Conservation (phyloP, 2,888 invertebrate genomes). For the Glyphotaelius pellucidus region DNA sequence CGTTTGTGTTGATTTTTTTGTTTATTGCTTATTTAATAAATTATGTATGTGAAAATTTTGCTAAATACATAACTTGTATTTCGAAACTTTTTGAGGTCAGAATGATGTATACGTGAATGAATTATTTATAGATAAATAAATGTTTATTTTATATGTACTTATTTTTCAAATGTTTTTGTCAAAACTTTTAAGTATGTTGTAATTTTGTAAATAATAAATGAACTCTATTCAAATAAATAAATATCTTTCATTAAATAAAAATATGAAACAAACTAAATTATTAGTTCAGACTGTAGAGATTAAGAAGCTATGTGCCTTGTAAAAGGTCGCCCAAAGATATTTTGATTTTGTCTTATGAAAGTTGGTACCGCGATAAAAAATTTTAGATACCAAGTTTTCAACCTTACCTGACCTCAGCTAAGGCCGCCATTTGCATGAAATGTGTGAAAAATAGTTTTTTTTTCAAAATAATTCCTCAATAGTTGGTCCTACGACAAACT, state of each 20-base stretch:
- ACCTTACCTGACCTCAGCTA: too few species aligned
- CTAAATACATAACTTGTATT: too few species aligned
- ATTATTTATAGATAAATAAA: background rate
- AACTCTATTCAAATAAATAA: background rate
- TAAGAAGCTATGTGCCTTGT: too few species aligned
- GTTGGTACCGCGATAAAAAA: too few species aligned
- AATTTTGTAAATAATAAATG: background rate
- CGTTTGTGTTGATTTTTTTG: background rate
- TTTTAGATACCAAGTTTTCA: too few species aligned
- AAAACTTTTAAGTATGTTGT: background rate
- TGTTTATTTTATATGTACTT: background rate
- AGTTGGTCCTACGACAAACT: too few species aligned
- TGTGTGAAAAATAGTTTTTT: too few species aligned
- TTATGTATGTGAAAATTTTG: background rate
- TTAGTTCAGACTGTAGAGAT: too few species aligned
- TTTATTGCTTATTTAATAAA: background rate
- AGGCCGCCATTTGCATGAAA: too few species aligned
- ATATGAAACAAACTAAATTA: background rate
- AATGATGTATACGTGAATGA: background rate
- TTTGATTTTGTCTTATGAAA: too few species aligned
- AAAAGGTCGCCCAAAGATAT: too few species aligned
- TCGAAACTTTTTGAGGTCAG: background rate
- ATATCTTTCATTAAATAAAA: background rate
- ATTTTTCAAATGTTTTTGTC: background rate
- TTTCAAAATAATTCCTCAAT: too few species aligned